Evolutionary conservation across 2,888 invertebrate species (phyloP), one percentile per base, ranked within the genome.

Genomic region (Griposia aprilina): DNA sequence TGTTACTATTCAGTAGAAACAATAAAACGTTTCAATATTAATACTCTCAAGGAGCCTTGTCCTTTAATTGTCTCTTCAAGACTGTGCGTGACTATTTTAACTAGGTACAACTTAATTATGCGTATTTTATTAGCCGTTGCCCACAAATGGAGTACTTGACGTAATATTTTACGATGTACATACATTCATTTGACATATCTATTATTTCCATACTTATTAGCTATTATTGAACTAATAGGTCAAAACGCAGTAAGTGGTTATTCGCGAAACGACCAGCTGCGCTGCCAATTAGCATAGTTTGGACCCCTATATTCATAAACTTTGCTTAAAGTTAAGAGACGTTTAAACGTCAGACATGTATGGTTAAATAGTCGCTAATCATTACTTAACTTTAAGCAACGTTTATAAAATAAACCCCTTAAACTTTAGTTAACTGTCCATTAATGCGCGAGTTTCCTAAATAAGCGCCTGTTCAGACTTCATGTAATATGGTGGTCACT

Each of bases 171-270:
- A 78, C 30, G 41, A 67, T 52, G 20, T 26, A 48, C 30, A 50
- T 75, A 65, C 20, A 52, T n/a, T 23, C 11, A 63, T n/a, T 23
- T n/a, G 11, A 57, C 36, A 59, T n/a, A 17, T 48, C 13, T 55
- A 17, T 41, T 78, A 78, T 36, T 67, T 52, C n/a, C 30, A 10
- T 50, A 36, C 13, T 23, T 45, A 60, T 76, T 30, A 68, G 23
- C 26, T 2, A 60, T 60, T 23, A 52, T n/a, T 48, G 3, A 36
- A 26, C 7, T 63, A 26, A 57, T 50, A 30, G 41, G 10, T 63
- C 55, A 55, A n/a, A 65, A 59, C 10, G 10, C 55, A 65, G 57
- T 69, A 45, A 52, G 2, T 41, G 52, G 65, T 52, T 60, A 60
- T n/a, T 57, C 41, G 15, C 10, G 17, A 30, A 41, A 7, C 41